Percentiles rank a stretch among this genome's conserved stretches.
phyloP scores from a whole-genome alignment of 1,140 invertebrate species.

The Copidosoma floridanum region DNA sequence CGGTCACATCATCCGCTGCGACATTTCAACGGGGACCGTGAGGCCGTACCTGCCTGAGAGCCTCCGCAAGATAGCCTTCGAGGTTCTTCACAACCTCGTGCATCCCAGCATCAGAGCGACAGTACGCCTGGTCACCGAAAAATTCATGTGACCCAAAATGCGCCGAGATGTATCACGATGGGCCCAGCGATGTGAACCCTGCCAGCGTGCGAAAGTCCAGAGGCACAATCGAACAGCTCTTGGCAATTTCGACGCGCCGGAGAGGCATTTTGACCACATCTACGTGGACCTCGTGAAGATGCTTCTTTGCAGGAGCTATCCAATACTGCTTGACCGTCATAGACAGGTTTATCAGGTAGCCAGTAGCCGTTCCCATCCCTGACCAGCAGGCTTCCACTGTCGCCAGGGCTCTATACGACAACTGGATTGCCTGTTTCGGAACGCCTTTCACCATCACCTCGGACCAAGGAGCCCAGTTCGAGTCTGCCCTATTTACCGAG shows the following conservation, averaged over 20 bases:
- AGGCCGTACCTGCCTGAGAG: conserved; percentile 5
- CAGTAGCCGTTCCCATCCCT: too few relatives aligned
- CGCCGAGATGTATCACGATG: background rate
- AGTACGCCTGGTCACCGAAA: background rate
- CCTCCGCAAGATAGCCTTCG: conserved; percentile 7
- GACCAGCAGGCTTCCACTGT: too few relatives aligned
- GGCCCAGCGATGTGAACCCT: background rate
- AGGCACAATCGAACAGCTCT: background rate
- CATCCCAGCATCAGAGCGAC: conserved; percentile 5
- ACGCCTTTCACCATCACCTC: too few relatives aligned
- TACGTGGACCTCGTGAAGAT: background rate
- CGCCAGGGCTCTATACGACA: too few relatives aligned
- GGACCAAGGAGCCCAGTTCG: too few relatives aligned
- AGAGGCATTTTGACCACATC: too few relatives aligned
- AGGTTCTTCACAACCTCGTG: too few relatives aligned
- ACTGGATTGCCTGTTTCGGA: too few relatives aligned
- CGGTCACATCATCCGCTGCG: background rate
- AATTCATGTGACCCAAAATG: conserved; percentile 11
- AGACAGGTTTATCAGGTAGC: background rate
- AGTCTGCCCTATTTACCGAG: too few relatives aligned
- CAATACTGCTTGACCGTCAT: background rate
- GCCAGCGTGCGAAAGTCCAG: background rate
- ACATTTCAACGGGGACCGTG: background rate
- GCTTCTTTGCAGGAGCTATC: background rate
- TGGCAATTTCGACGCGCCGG: too few relatives aligned